Percentiles rank a stretch among this genome's conserved stretches.
Evolutionary conservation across 1,140 invertebrate species (phyloP).

Genomic region (Centruroides vittatus): DNA sequence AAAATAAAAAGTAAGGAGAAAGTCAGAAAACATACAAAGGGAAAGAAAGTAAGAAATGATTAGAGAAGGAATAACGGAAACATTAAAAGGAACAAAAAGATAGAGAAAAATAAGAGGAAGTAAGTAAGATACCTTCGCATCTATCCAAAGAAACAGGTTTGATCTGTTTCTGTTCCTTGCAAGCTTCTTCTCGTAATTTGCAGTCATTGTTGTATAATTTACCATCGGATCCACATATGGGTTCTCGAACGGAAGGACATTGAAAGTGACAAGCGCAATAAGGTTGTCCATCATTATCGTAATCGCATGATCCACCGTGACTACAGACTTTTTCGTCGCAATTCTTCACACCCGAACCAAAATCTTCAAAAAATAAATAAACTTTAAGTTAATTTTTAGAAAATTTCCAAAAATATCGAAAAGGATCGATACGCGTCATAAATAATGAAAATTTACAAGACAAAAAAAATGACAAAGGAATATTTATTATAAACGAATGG

Average conservation of each 20-base stretch:
- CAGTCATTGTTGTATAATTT: slow-evolving; percentile 65
- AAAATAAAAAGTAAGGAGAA: no score
- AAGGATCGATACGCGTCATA: no score
- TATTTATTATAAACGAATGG: no score
- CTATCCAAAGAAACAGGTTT: slow-evolving; percentile 51
- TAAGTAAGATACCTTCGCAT: slow-evolving; percentile 49
- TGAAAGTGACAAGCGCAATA: slow-evolving; percentile 16
- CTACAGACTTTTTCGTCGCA: slow-evolving; percentile 16
- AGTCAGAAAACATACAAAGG: no score
- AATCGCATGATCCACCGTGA: slow-evolving; percentile 18
- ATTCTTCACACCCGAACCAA: slow-evolving; percentile 7
- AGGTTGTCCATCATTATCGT: slow-evolving; percentile 9
- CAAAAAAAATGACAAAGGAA: no score
- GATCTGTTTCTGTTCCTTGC: slow-evolving; percentile 63
- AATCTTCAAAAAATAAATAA: not conserved
- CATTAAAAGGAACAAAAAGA: no score
- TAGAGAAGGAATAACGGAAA: no score
- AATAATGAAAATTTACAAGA: no score
- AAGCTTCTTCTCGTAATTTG: slow-evolving; percentile 74
- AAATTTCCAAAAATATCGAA: no score
- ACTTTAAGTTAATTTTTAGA: no score
- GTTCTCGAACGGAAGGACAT: slow-evolving; percentile 9
- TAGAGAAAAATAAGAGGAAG: no score
- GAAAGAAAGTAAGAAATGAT: no score
- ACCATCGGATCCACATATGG: slow-evolving; percentile 44